Base-by-base conservation (phyloP, 2,888 invertebrate species). In the Chamaedrilus cognettii region DNA sequence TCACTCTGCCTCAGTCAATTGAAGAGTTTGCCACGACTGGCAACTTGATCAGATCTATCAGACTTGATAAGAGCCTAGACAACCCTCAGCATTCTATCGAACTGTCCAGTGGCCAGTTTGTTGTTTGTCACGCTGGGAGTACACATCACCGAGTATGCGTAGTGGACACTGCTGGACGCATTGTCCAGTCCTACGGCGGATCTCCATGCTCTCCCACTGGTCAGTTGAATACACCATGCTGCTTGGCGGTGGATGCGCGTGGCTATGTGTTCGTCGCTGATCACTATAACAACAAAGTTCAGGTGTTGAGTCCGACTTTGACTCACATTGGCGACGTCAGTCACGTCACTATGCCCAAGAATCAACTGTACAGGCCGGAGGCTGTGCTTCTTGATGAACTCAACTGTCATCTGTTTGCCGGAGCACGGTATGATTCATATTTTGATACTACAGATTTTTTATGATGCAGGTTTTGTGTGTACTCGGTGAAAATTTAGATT, bases 191-290 rank as follows among this genome's bases (percentile, higher is more conserved):
- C 15, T 58, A 32, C 33, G 58, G 58, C 32, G 58, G 19, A 7
- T 32, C 2, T 32, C 15, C 26, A 3, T 30, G 33, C 30, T 32
- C 58, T 11, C 15, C 30, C 33, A 33, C 23, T 3, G 58, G 58
- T 19, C 31, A 58, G n/a, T 1, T 58, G 58, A 31, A 58, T 33
- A 2, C 15, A n/a, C 33, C 58, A 15, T 15, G 30, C 58, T 31
- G n/a, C 32, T 23, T 58, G 32, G 3, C 33, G 1, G 33, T 58
- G 2, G 19, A 7, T 33, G 33, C 26, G 32, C 0, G 32, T 58
- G 58, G 58, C 30, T 58, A 32, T 33, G 58, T 58, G 58, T 15
- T 58, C 26, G 58, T 58, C 2, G 58, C 58, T 58, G 58, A 58
- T 33, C n/a, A 26, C 15, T 31, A n/a, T 30, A 58, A 58, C 58